Conservation (phyloP, 2,888 invertebrate species). For the Orchestes rusci region DNA sequence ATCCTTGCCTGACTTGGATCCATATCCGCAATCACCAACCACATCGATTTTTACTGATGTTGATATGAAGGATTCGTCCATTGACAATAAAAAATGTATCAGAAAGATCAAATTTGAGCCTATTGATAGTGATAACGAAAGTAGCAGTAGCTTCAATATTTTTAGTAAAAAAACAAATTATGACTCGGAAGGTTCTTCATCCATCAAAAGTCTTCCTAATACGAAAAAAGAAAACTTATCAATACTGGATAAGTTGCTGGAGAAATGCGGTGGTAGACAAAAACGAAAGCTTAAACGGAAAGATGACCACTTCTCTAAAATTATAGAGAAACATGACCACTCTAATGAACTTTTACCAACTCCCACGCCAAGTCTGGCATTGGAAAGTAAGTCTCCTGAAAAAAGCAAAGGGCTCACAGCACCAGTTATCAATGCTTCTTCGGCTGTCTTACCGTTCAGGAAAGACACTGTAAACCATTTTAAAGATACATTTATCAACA, state of each 20-base stretch:
- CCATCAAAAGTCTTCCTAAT: conserved; percentile 55
- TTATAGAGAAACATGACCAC: conserved; percentile 51
- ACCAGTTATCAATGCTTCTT: conserved; percentile 47
- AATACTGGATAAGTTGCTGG: conserved; percentile 59
- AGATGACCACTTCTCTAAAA: conserved; percentile 50
- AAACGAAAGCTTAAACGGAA: conserved; percentile 48
- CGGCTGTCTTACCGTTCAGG: conserved; percentile 58
- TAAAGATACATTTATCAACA: conserved; percentile 59
- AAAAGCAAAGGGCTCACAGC: conserved; percentile 30
- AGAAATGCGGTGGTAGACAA: conserved; percentile 56
- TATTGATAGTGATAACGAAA: conserved; percentile 56
- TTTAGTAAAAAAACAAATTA: conserved; percentile 50
- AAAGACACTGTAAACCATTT: conserved; percentile 63
- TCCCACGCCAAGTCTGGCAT: conserved; percentile 49
- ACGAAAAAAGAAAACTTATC: conserved; percentile 41
- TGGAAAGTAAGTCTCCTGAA: conserved; percentile 45
- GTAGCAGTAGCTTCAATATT: conserved; percentile 54
- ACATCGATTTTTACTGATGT: conserved; percentile 57
- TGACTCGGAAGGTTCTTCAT: conserved; percentile 64
- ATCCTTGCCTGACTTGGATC: conserved; percentile 71
- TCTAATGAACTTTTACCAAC: conserved; percentile 55
- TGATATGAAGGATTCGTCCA: conserved; percentile 27
- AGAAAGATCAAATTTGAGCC: conserved; percentile 42
- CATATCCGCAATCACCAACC: conserved; percentile 63
- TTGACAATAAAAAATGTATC: conserved; percentile 15